Conservation (phyloP, 2,888 invertebrate species). For the Yponomeuta evonymella region DNA sequence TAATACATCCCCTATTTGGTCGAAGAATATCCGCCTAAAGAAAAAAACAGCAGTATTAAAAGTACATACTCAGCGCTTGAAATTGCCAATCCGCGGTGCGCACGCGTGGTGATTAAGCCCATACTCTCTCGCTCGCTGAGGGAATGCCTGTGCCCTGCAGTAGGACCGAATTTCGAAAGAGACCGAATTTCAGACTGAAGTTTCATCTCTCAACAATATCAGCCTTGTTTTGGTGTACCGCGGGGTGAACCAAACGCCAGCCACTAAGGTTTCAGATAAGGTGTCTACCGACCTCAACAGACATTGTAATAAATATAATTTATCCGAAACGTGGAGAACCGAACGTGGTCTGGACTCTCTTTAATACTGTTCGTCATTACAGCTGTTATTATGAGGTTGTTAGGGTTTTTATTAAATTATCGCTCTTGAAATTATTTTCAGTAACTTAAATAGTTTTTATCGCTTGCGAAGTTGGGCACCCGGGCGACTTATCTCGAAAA, state of each 20-base stretch:
- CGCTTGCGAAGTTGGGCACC: too few relatives aligned
- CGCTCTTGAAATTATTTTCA: not conserved
- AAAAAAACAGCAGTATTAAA: too few relatives aligned
- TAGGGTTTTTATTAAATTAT: slow-evolving; percentile 1
- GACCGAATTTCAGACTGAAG: too few relatives aligned
- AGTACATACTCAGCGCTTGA: too few relatives aligned
- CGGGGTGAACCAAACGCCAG: not conserved
- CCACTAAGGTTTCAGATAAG: slow-evolving; percentile 31
- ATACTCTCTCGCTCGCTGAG: too few relatives aligned
- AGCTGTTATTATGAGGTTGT: not conserved
- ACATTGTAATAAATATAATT: slow-evolving; percentile 42
- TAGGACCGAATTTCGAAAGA: too few relatives aligned
- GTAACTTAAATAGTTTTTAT: not conserved
- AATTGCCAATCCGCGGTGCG: too few relatives aligned
- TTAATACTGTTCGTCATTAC: slow-evolving; percentile 10
- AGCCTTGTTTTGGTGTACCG: not conserved
- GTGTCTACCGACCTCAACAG: slow-evolving; percentile 39
- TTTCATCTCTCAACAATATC: not conserved
- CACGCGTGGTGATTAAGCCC: too few relatives aligned
- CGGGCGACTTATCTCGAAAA: too few relatives aligned
- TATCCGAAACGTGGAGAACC: slow-evolving; percentile 29
- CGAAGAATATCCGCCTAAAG: too few relatives aligned
- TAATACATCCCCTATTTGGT: too few relatives aligned
- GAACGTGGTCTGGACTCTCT: slow-evolving; percentile 6
- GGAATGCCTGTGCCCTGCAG: too few relatives aligned